These are phyloP conservation scores for Brachionus koreanus DNA, from an alignment of 1,140 invertebrate species.

Conservation along the genomic window DNA sequence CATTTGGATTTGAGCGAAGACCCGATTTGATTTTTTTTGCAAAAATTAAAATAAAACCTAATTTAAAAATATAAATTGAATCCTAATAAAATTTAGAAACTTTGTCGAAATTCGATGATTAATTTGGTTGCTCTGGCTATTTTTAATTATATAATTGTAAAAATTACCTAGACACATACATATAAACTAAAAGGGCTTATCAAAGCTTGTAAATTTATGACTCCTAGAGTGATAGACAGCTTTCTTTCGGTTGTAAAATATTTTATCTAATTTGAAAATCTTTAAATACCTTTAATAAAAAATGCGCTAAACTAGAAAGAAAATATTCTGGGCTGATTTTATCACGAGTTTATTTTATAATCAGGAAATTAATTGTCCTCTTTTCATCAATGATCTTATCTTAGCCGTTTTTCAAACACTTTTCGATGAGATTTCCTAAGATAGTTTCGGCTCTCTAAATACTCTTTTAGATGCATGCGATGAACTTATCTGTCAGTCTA, in stretches of 20 bases:
- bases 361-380: neutral
- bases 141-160: constrained; percentile 25
- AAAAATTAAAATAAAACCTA: constrained; percentile 14
- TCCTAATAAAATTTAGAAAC: neutral
- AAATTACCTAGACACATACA: neutral
- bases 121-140: neutral
- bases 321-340: neutral
- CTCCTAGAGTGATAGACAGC: constrained; percentile 4
- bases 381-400: neutral
- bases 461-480: neutral
- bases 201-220: neutral
- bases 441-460: neutral
- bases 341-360: neutral
- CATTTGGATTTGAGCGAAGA: neutral
- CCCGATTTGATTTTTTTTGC: neutral
- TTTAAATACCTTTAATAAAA: constrained; percentile 2
- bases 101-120: neutral
- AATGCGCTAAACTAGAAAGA: neutral
- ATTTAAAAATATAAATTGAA: constrained; percentile 32
- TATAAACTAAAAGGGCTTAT: neutral
- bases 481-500: neutral
- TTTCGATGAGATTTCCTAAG: neutral
- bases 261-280: constrained; percentile 1
- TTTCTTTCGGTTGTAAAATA: constrained; percentile 3
- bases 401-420: neutral